Conservation (phyloP, 2,888 invertebrate genomes). For the Saturnia japonica region DNA sequence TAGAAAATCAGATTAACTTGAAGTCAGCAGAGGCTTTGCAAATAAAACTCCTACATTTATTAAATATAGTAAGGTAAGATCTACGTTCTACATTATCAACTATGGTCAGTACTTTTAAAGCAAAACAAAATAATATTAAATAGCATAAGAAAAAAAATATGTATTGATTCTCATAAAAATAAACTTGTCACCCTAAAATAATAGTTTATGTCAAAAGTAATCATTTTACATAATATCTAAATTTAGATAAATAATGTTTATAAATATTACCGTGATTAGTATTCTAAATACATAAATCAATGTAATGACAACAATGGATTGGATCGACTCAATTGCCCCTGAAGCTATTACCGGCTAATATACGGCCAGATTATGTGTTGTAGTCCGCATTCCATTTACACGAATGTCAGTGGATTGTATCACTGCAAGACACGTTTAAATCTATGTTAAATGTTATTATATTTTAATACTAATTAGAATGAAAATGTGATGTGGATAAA, state of each 20-base stretch:
- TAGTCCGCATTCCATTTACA: constrained; percentile 41
- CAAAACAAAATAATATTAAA: background rate
- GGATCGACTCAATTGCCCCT: constrained; percentile 64
- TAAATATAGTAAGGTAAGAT: too few relatives aligned
- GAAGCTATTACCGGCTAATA: constrained; percentile 63
- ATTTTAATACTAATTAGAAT: too few relatives aligned
- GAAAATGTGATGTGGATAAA: too few relatives aligned
- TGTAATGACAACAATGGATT: constrained; percentile 55
- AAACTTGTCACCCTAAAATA: background rate
- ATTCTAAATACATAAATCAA: constrained; percentile 54
- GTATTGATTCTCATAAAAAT: background rate
- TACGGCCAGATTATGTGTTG: constrained; percentile 52
- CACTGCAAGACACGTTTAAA: background rate
- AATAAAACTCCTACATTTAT: too few relatives aligned
- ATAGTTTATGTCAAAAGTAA: background rate
- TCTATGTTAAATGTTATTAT: too few relatives aligned
- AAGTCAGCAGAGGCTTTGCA: too few relatives aligned
- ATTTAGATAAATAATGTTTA: background rate
- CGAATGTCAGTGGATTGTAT: constrained; percentile 38
- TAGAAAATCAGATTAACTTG: too few relatives aligned
- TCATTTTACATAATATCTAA: background rate
- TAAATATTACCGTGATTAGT: constrained; percentile 25
- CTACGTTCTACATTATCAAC: too few relatives aligned
- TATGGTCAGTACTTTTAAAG: too few relatives aligned
- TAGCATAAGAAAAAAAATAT: background rate